These are phyloP conservation scores for Chrysolina americana DNA, from an alignment of 2,888 invertebrate genomes.

Conservation along the genomic window DNA sequence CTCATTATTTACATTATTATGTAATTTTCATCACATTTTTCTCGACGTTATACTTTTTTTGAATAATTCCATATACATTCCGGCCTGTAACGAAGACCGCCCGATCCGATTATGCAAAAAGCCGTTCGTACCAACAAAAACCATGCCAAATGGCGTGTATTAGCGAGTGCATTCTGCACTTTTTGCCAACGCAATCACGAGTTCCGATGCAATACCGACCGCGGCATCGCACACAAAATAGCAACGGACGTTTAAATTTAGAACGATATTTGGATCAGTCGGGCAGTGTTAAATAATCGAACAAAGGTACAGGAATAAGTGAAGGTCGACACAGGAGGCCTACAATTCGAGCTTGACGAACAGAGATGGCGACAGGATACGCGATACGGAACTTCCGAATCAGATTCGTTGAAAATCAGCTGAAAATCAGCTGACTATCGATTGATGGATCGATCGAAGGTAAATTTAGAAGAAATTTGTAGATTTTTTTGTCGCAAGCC, in stretches of 20 bases:
- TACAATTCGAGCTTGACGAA: not conserved
- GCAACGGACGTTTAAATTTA: slow-evolving; percentile 55
- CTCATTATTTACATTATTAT: too few relatives aligned
- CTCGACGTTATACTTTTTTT: too few relatives aligned
- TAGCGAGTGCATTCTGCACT: slow-evolving; percentile 31
- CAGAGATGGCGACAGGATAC: not conserved
- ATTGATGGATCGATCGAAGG: too few relatives aligned
- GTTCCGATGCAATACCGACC: slow-evolving; percentile 40
- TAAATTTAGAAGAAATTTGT: too few relatives aligned
- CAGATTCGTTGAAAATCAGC: too few relatives aligned
- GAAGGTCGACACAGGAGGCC: slow-evolving; percentile 2
- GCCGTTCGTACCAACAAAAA: not conserved
- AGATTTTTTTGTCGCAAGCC: too few relatives aligned
- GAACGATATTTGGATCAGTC: slow-evolving; percentile 59
- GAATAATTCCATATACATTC: slow-evolving; percentile 4
- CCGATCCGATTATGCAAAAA: slow-evolving; percentile 58
- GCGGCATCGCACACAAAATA: slow-evolving; percentile 32
- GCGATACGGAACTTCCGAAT: not conserved
- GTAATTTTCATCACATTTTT: too few relatives aligned
- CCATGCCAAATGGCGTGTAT: slow-evolving; percentile 52
- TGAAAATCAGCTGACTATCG: too few relatives aligned
- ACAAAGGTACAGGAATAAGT: slow-evolving; percentile 1
- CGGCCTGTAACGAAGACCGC: slow-evolving; percentile 32
- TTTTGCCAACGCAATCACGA: slow-evolving; percentile 50
- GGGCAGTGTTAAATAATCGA: slow-evolving; percentile 67